phyloP scores from a whole-genome alignment of 2,797 vertebrate species.

The Acanthis flammea region DNA sequence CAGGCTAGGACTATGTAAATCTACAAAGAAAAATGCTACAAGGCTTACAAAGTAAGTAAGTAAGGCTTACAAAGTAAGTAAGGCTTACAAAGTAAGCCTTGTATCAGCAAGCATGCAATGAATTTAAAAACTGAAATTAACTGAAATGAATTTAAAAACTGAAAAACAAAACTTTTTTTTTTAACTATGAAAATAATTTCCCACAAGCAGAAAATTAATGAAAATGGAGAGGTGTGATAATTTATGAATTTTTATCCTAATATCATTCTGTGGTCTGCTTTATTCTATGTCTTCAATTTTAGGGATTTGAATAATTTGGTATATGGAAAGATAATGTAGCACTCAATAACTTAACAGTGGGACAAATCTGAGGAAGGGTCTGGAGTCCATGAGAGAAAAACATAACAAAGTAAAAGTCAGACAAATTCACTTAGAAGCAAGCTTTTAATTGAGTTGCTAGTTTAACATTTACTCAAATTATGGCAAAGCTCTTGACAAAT shows the following conservation, averaged over 20 bases:
- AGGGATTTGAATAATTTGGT: accelerated
- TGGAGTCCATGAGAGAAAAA: not conserved
- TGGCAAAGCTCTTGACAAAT: not conserved
- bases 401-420: not conserved
- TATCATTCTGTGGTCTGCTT: not conserved
- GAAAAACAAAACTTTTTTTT: not conserved
- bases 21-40: not conserved
- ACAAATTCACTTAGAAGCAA: not conserved
- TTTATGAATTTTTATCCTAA: accelerated
- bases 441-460: not conserved
- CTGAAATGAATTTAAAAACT: not conserved
- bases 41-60: not conserved
- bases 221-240: not conserved
- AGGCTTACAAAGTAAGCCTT: not conserved
- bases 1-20: not conserved
- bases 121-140: not conserved
- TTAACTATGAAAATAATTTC: not conserved
- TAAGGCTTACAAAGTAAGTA: not conserved
- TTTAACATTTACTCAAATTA: not conserved
- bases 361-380: not conserved
- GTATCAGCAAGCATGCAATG: not conserved
- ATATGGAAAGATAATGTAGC: not conserved
- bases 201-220: not conserved
- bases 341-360: not conserved
- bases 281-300: not conserved